These are phyloP conservation scores for Nerophis lumbriciformis DNA, from an alignment of 2,113 vertebrate species.

Conservation along the genomic window DNA sequence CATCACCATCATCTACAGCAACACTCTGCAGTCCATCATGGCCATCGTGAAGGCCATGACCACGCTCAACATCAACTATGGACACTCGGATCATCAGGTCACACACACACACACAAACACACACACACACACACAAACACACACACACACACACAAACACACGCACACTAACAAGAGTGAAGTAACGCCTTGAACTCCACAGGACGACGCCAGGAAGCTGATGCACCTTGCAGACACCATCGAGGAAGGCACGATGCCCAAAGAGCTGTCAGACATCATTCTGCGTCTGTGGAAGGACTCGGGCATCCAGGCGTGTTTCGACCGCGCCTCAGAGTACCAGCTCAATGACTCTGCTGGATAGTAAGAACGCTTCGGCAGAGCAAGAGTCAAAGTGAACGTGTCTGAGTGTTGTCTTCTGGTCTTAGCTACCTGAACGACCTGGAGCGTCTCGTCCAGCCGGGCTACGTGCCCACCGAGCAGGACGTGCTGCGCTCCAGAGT, in stretches of 20 bases:
- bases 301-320: conserved; percentile 90
- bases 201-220: conserved; percentile 93
- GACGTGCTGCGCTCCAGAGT: conserved; percentile 93
- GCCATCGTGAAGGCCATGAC: conserved; percentile 91
- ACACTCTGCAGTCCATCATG: conserved; percentile 93
- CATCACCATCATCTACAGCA: conserved; percentile 92
- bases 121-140: no score
- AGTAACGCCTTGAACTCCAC: not conserved
- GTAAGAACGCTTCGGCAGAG: conserved; percentile 60
- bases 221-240: conserved; percentile 94
- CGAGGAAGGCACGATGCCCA: conserved; percentile 94
- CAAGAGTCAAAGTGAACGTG: not conserved
- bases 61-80: conserved; percentile 84
- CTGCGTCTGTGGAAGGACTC: conserved; percentile 89
- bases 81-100: conserved; percentile 84
- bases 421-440: conserved; percentile 89
- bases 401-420: not conserved
- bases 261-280: conserved; percentile 92
- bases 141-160: no score
- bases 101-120: no score
- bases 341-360: conserved; percentile 97
- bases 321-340: conserved; percentile 94
- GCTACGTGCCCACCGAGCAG: conserved; percentile 94
- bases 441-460: conserved; percentile 83
- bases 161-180: no score